A percentile compares a stretch with the other conserved stretches of the same genome.
phyloP scores from a whole-genome alignment of 2,113 vertebrate species.

The Puffinus mauretanicus region DNA sequence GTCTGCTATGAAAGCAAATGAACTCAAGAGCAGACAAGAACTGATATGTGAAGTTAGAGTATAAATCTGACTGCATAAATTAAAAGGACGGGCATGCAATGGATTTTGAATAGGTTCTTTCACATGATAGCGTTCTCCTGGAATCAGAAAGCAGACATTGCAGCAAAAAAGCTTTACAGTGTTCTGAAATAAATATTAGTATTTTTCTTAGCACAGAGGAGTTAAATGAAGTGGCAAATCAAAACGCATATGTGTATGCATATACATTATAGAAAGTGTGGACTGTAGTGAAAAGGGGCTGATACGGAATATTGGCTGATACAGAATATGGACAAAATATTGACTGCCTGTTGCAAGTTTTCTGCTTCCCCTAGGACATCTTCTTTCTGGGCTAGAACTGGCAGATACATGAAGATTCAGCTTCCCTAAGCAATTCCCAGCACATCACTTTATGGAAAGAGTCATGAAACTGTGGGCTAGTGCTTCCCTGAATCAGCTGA shows the following conservation, averaged over 20 bases:
- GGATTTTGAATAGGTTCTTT: slow-evolving; percentile 68
- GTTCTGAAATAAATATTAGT: slow-evolving; percentile 54
- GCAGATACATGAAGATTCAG: not conserved
- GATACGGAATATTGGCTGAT: not conserved
- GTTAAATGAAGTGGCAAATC: slow-evolving; percentile 51
- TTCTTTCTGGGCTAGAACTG: not conserved
- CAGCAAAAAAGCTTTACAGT: slow-evolving; percentile 54
- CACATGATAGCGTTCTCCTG: slow-evolving; percentile 53
- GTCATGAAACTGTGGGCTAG: not conserved
- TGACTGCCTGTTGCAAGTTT: not conserved
- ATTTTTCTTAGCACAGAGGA: slow-evolving; percentile 57
- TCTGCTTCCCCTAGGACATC: not conserved
- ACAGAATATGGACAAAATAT: not conserved
- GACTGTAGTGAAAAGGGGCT: not conserved
- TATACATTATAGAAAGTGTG: slow-evolving; percentile 11
- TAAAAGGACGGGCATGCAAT: slow-evolving; percentile 53
- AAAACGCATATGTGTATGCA: not conserved
- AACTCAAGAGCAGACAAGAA: slow-evolving; percentile 47
- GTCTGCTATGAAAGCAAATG: slow-evolving; percentile 56
- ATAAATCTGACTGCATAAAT: slow-evolving; percentile 59
- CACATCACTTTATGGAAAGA: not conserved
- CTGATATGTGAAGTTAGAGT: slow-evolving; percentile 56
- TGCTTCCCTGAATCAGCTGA: not conserved
- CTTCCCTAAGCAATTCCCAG: not conserved
- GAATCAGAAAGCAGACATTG: slow-evolving; percentile 53